Evolutionary conservation across 2,797 vertebrate species (phyloP), one percentile per base, ranked within the genome.

Genomic region (Mus spretus): DNA sequence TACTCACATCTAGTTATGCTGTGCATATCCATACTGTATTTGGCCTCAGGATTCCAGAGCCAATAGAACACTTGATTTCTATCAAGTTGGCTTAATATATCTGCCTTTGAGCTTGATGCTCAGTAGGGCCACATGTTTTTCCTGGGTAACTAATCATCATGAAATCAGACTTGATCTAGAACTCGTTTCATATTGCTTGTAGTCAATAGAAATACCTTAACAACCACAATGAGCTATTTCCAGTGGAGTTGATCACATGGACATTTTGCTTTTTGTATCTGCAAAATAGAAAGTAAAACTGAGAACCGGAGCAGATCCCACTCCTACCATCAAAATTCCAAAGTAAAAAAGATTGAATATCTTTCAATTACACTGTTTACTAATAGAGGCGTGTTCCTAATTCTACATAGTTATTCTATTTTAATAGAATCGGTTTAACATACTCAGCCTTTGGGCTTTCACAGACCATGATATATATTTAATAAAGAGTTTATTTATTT

Each of bases 111-210:
- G 28, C 72, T 72, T 22, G 24, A 24, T 72, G 14, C 6, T 4
- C 74, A 96, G 53, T 20, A 88, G 17, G 37, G n/a, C 31, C 14
- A 50, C 10, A 70, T 24, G 10, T 72, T 93, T 92, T 28, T 95
- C 93, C 88, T 34, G 50, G 34, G 9, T 15, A 20, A 78, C 26
- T 15, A 92, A 82, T 84, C 67, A 93, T 31, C 34, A 82, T 70
- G 83, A 91, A 97, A 96, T 61, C 15, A 88, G 57, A 50, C 1
- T 19, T 85, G 63, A 92, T 84, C 78, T 96, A 15, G 87, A 96
- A 92, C 78, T 65, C 88, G 31, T 74, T 96, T 95, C 70, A 93
- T 85, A 75, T 28, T 94, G 44, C 8, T 93, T 90, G 24, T 94
- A 15, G 17, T 93, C 20, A 81, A 14, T 78, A 59, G 31, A 96